Base-by-base conservation (phyloP, 2,888 invertebrate genomes). In the Machimus rusticus region DNA sequence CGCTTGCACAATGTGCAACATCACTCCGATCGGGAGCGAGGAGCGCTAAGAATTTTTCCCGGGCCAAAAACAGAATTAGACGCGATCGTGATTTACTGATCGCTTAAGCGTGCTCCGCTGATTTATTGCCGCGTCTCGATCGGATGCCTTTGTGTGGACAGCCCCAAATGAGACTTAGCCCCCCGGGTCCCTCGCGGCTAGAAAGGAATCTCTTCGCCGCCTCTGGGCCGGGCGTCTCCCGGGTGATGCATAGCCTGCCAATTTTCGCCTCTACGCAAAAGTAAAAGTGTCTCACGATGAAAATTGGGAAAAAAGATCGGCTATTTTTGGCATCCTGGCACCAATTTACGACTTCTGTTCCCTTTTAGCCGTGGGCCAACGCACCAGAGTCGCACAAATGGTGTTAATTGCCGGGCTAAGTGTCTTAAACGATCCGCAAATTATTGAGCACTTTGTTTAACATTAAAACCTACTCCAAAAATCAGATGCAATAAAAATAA, bases 31-130 rank as follows among this genome's bases (percentile, higher is more conserved):
- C 23, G 12, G 66, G 66, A n/a, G 23, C 57, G 57, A 57, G 37
- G 23, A 37, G 37, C 66, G 66, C 39, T 6, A 74, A 84, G 84
- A 84, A 84, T 84, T 57, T 66, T 57, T 46, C 12, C 74, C 16
- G 43, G 51, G 57, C 84, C 37, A 74, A 84, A 84, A 84, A 57
- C 84, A 37, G 39, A 84, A 84, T 84, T 84, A 84, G 84, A 84
- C 84, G 23, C 74, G 84, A 84, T 84, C 84, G 84, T 84, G 84
- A 84, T 84, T 84, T 84, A 84, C 66, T 84, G 84, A 39, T 66
- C 84, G 28, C 66, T 84, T 74, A 57, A 39, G 84, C 74, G 84
- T 84, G 84, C 66, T 66, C 39, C 19, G 19, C 74, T 84, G 84
- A 84, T 84, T 84, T 84, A 84, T 84, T 74, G 84, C 28, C 39